A percentile compares a stretch with the other conserved stretches of the same genome.
These are phyloP conservation scores for Mola mola DNA, from an alignment of 2,113 vertebrate species.

Conservation along the genomic window DNA sequence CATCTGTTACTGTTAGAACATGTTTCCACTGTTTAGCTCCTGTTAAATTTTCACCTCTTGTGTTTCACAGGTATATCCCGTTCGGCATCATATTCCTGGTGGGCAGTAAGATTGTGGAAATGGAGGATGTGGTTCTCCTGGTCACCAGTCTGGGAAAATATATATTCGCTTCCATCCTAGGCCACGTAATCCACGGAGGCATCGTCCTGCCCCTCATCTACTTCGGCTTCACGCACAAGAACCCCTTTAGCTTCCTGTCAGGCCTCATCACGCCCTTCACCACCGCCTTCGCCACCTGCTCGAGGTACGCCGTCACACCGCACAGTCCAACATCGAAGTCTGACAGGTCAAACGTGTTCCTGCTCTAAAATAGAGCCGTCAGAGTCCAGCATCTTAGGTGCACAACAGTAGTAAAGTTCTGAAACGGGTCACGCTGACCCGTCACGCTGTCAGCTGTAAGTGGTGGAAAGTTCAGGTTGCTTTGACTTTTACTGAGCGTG, in stretches of 20 bases:
- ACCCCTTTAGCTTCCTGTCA: slow-evolving; percentile 92
- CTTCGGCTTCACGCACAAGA: slow-evolving; percentile 91
- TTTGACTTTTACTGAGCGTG: too few species aligned
- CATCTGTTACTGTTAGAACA: too few species aligned
- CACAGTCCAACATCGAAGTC: not conserved
- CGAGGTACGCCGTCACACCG: slow-evolving; percentile 83
- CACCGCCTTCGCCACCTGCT: slow-evolving; percentile 96
- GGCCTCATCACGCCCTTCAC: slow-evolving; percentile 94
- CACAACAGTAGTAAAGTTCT: too few species aligned
- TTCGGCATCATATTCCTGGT: slow-evolving; percentile 97
- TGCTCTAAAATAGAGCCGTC: too few species aligned
- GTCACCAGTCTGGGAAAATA: slow-evolving; percentile 97
- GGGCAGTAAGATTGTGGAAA: slow-evolving; percentile 98
- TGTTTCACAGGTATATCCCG: slow-evolving; percentile 90
- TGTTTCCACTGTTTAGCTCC: too few species aligned
- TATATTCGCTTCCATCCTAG: slow-evolving; percentile 94
- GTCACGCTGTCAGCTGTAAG: too few species aligned
- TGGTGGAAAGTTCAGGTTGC: too few species aligned
- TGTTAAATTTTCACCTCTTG: not conserved
- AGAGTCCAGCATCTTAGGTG: too few species aligned
- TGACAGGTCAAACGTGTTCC: too few species aligned
- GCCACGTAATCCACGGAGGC: slow-evolving; percentile 95
- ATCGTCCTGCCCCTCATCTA: slow-evolving; percentile 94
- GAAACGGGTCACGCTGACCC: too few species aligned
- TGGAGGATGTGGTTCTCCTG: slow-evolving; percentile 91